phyloP scores from a whole-genome alignment of 2,113 vertebrate species.

The Hippocampus barbouri region DNA sequence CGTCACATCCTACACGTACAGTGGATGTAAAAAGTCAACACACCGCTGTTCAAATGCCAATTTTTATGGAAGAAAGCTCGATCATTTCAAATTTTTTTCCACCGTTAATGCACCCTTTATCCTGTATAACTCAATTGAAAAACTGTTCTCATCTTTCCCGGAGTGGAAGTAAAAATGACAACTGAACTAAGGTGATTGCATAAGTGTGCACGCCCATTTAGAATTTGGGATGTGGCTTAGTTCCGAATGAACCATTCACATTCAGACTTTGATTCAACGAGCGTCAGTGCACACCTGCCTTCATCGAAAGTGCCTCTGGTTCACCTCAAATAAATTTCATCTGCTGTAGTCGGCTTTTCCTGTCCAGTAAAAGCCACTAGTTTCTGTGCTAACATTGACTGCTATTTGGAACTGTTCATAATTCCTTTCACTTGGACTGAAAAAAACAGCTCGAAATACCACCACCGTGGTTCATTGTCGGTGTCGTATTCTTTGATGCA shows the following conservation, averaged over 20 bases:
- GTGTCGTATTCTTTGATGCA: too few species aligned
- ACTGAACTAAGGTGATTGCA: too few species aligned
- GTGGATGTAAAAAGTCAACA: not conserved
- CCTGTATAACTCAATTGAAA: not conserved
- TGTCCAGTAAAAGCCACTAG: too few species aligned
- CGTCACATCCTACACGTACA: slow-evolving; percentile 7
- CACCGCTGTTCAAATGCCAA: not conserved
- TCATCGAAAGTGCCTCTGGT: not conserved
- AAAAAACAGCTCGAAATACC: too few species aligned
- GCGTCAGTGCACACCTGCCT: not conserved
- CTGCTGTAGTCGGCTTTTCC: not conserved
- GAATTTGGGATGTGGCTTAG: not conserved
- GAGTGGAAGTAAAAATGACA: not conserved
- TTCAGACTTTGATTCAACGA: not conserved
- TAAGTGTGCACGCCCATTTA: not conserved
- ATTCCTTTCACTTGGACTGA: too few species aligned
- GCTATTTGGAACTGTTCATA: too few species aligned
- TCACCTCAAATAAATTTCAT: not conserved
- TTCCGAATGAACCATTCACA: too few species aligned
- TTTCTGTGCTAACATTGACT: too few species aligned
- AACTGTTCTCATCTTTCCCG: not conserved
- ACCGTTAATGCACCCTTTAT: not conserved
- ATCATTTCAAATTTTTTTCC: not conserved
- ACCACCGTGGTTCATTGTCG: too few species aligned
- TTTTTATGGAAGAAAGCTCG: not conserved